A percentile compares a stretch with the other conserved stretches of the same genome.
phyloP scores from a whole-genome alignment of 2,113 vertebrate species.

The Indicator indicator region DNA sequence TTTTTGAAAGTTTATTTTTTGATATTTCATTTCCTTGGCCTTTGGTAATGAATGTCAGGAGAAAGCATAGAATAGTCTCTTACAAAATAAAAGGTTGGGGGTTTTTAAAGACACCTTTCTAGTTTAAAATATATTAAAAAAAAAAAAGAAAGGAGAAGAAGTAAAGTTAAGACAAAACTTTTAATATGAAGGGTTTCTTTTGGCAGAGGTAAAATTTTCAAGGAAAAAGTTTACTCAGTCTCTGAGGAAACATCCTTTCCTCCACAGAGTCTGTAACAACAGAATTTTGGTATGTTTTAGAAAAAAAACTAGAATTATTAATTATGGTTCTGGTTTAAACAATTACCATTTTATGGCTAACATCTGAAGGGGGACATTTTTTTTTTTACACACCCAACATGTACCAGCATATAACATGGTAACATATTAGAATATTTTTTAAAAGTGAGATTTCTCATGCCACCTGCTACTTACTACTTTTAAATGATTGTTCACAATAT shows the following conservation, averaged over 20 bases:
- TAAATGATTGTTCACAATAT: not conserved
- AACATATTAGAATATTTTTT: not conserved
- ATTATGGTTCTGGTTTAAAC: not conserved
- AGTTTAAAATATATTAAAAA: not conserved
- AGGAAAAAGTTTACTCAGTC: not conserved
- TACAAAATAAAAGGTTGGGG: not conserved
- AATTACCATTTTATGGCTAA: not conserved
- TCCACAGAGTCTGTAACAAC: not conserved
- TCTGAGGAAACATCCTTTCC: not conserved
- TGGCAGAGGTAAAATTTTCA: not conserved
- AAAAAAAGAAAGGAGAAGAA: not conserved
- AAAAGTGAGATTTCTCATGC: not conserved
- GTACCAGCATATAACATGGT: not conserved
- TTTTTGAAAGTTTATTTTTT: not conserved
- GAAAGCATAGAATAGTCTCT: not conserved
- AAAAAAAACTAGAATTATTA: not conserved
- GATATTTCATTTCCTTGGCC: fast-evolving
- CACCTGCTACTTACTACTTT: not conserved
- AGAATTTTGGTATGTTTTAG: not conserved
- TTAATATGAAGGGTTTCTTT: not conserved
- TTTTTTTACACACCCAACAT: not conserved
- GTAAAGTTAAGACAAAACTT: not conserved
- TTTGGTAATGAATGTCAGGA: not conserved
- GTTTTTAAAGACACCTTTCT: not conserved
- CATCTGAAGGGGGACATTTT: fast-evolving